These are phyloP conservation scores for Xestia c-nigrum DNA, from an alignment of 2,888 invertebrate species.

Conservation along the genomic window DNA sequence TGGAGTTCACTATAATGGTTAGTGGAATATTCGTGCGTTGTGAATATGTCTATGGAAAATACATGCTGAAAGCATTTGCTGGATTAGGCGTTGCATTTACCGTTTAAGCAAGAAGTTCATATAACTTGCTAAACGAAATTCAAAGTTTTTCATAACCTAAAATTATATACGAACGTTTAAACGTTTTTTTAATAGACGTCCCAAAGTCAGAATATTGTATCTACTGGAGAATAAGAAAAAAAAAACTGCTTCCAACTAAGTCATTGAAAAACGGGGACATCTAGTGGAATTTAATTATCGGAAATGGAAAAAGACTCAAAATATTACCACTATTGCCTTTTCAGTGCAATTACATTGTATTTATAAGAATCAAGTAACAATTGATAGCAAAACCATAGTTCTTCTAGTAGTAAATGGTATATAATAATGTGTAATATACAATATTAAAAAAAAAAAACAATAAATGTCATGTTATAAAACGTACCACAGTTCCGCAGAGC, in stretches of 20 bases:
- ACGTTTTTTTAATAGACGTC: not conserved
- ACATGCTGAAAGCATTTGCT: conserved; percentile 31
- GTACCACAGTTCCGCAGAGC: not conserved
- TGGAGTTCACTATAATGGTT: conserved; percentile 1
- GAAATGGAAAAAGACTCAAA: not conserved
- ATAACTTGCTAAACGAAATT: not conserved
- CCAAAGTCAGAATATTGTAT: not conserved
- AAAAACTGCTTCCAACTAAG: no score
- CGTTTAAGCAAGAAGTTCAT: not conserved
- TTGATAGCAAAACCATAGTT: conserved; percentile 24
- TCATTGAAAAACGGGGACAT: not conserved
- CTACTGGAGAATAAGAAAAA: not conserved
- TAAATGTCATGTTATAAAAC: conserved; percentile 24
- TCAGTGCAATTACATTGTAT: conserved; percentile 56
- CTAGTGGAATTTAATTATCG: not conserved
- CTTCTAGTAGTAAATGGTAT: conserved; percentile 7
- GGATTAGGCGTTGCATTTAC: not conserved
- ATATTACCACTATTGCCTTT: conserved; percentile 55
- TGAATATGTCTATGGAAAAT: conserved; percentile 49
- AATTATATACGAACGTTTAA: not conserved
- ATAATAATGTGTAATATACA: not conserved
- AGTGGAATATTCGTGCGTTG: conserved; percentile 35
- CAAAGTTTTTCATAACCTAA: not conserved
- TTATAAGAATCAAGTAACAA: conserved; percentile 40
- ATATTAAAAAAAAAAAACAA: conserved; percentile 27